phyloP scores from a whole-genome alignment of 2,888 invertebrate genomes.

The Lysandra bellargus region DNA sequence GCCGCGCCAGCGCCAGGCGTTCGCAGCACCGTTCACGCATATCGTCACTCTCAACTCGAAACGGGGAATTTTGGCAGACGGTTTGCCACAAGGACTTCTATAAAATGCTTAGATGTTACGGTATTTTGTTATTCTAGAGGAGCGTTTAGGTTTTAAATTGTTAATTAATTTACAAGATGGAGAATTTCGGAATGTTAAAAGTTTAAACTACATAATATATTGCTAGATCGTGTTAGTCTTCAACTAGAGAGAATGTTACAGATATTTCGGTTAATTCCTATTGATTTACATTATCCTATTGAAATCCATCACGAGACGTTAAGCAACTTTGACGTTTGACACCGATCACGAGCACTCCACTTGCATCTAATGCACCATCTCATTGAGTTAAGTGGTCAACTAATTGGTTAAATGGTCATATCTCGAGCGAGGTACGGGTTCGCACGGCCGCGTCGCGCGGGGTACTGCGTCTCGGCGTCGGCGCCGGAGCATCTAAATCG shows the following conservation, averaged over 20 bases:
- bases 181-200: background rate
- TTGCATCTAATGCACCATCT: background rate
- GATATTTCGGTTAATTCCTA: background rate
- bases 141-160: background rate
- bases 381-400: constrained; percentile 44
- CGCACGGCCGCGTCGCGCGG: constrained; percentile 68
- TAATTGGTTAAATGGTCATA: constrained; percentile 51
- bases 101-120: background rate
- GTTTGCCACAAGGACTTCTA: constrained; percentile 22
- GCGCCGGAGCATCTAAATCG: constrained; percentile 80
- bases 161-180: background rate
- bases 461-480: constrained; percentile 76
- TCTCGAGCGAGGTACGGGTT: constrained; percentile 54
- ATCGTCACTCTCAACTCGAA: constrained; percentile 67
- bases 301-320: constrained; percentile 25
- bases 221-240: background rate
- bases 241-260: background rate
- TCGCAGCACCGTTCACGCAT: constrained; percentile 57
- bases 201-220: background rate
- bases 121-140: background rate
- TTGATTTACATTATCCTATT: constrained; percentile 28
- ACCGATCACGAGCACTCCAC: constrained; percentile 2
- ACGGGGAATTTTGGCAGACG: constrained; percentile 59
- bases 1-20: constrained; percentile 59
- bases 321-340: no score